Base-by-base conservation (phyloP, 2,797 vertebrate species). In the Rhinogobio ventralis region DNA sequence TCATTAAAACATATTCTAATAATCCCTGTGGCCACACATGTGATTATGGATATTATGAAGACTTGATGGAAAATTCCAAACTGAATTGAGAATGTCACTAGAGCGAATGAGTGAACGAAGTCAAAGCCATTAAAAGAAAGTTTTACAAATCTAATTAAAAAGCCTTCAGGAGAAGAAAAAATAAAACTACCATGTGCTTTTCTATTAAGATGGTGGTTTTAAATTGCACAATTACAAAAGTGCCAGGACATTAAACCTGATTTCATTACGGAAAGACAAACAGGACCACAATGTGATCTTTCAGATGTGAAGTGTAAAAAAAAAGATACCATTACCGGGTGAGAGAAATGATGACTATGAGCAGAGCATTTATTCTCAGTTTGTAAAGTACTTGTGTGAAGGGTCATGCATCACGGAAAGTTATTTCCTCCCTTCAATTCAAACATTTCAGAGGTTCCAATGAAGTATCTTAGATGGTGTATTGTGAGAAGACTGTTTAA, bases 101-200 rank as follows among this genome's bases (percentile, higher is more conserved):
- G 23, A 72, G 42, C 20, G 14, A 71, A 46, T 15, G 13, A 46
- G 42, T 72, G 42, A 46, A 28, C 9, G 1, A 71, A 46, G 7
- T 71, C 68, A 25, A 71, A 28, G 69, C 85, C 86, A 91, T 91
- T 90, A 64, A 91, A 25, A 85, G 84, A 86, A 90, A 90, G 80
- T 92, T 91, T 28, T 86, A 89, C 83, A 92, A 93, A 93, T 93
- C 91, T 89, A 93, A 91, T 94, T 92, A 91, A 90, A 90, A 67
- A 88, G 80, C 89, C 81, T 87, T 80, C 88, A 68, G 77, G 84
- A 71, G 89, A 85, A 89, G 86, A 90, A 89, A 87, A 51, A 55
- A 10, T 45, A 15, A 25, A 60, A 60, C 20, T 49, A 33, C 30
- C 39, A 19, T 51, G 78, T 86, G 85, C 81, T 77, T 87, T 64